These are phyloP conservation scores for Rhynchotus rufescens DNA, from an alignment of 2,797 vertebrate species.

Conservation along the genomic window DNA sequence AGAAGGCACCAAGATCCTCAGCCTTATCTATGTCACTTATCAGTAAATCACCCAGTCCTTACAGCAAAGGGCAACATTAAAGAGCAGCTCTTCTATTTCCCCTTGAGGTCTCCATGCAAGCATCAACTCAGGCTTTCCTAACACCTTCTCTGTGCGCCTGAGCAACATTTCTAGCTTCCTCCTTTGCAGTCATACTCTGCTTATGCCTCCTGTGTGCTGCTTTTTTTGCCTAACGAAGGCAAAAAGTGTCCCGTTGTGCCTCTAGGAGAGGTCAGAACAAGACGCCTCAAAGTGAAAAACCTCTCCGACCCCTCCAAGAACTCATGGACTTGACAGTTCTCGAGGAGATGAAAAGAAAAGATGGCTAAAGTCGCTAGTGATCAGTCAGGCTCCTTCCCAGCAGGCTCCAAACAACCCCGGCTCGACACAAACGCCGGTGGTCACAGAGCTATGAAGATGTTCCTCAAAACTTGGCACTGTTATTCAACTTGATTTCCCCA, in stretches of 20 bases:
- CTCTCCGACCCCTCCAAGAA: neutral
- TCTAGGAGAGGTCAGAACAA: neutral
- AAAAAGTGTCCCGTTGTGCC: neutral
- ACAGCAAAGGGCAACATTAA: neutral
- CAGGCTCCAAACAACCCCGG: slow-evolving; percentile 37
- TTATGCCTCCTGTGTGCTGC: neutral
- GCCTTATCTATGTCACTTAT: neutral
- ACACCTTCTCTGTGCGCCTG: rapidly evolving
- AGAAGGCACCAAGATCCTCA: neutral
- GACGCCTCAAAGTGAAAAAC: neutral
- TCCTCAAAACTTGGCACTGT: neutral
- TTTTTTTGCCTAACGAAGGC: neutral
- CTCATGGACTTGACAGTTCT: neutral
- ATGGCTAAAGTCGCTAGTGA: neutral
- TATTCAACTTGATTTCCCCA: neutral
- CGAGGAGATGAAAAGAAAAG: slow-evolving; percentile 15
- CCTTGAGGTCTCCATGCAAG: neutral
- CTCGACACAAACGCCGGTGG: slow-evolving; percentile 45
- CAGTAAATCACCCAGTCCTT: rapidly evolving
- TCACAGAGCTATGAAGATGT: slow-evolving; percentile 40
- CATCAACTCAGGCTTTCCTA: neutral
- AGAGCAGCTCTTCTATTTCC: rapidly evolving
- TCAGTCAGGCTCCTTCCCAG: neutral
- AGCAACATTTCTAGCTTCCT: neutral
- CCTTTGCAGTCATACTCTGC: neutral